Base-by-base conservation (phyloP, 2,888 invertebrate species). In the Ophioninae sp. region DNA sequence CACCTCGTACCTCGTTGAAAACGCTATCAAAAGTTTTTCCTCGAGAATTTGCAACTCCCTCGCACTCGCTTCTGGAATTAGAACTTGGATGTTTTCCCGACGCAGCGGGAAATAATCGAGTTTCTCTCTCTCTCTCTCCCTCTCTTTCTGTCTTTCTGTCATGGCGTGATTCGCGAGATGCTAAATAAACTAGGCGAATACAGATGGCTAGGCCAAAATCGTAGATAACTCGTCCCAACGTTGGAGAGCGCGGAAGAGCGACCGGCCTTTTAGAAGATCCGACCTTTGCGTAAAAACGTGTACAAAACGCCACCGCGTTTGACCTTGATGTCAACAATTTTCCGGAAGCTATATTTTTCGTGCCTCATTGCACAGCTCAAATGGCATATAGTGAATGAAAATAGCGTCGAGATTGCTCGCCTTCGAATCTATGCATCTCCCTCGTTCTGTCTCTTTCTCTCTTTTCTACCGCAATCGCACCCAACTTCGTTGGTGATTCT, bases 301-400 rank as follows among this genome's bases (percentile, higher is more conserved):
- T 50, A 44, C 41, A 79, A 83, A 79, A 80, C 79, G 79, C 84
- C 69, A 23, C 50, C 78, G 79, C 76, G 68, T 72, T 23, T 76
- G 82, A 65, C 82, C 85, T 80, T 85, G 83, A 85, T 73, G 77
- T 78, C 73, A 72, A 79, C 83, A 80, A 85, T 80, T 82, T 85
- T 80, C 85, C 82, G 85, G 83, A 85, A 85, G 83, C 80, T 75
- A 85, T 85, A 85, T 82, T 83, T 82, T 82, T 83, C 84, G 79
- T 73, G 84, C 79, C 79, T 84, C 73, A 84, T 84, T 84, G 84
- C 81, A 13, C n/a, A n/a, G 72, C 75, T 70, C 13, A 65, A 79
- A 62, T 41, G 72, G 64, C 64, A 61, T 56, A 10, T 59, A 50
- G 6, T 59, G 56, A 68, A 50, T 37, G 39, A 41, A 65, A 65